A percentile compares a stretch with the other conserved stretches of the same genome.
Evolutionary conservation across 2,113 vertebrate genomes (phyloP).

Genomic region (Dicaeum eximium): DNA sequence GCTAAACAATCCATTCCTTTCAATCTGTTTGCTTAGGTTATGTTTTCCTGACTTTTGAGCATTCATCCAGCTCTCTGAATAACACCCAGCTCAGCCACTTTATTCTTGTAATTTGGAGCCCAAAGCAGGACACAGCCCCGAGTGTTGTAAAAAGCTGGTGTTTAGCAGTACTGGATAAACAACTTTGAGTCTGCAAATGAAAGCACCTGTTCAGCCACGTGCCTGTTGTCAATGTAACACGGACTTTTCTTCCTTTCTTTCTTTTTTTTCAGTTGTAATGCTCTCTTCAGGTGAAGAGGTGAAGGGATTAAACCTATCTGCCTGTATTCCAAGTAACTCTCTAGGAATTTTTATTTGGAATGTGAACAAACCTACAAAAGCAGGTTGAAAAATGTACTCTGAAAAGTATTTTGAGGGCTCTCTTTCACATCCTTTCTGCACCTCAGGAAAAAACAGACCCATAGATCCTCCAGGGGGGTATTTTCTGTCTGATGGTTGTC

Average conservation of each 20-base stretch:
- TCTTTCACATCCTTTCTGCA: not conserved
- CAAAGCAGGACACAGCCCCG: not conserved
- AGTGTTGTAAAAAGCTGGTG: not conserved
- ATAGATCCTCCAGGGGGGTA: not conserved
- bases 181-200: not conserved
- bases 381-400: not conserved
- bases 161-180: not conserved
- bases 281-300: constrained; percentile 16
- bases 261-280: not conserved
- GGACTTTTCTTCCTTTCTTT: not conserved
- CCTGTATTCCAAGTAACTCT: not conserved
- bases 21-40: not conserved
- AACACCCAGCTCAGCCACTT: not conserved
- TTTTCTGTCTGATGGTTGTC: not conserved
- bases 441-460: not conserved
- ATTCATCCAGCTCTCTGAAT: not conserved
- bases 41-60: not conserved
- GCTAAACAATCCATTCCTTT: constrained; percentile 27
- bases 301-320: not conserved
- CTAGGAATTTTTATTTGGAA: constrained; percentile 14
- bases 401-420: not conserved
- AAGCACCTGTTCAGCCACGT: not conserved
- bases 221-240: not conserved
- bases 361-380: not conserved
- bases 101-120: not conserved